Conservation (phyloP, 1,140 invertebrate genomes). For the Drosophila takahashii region DNA sequence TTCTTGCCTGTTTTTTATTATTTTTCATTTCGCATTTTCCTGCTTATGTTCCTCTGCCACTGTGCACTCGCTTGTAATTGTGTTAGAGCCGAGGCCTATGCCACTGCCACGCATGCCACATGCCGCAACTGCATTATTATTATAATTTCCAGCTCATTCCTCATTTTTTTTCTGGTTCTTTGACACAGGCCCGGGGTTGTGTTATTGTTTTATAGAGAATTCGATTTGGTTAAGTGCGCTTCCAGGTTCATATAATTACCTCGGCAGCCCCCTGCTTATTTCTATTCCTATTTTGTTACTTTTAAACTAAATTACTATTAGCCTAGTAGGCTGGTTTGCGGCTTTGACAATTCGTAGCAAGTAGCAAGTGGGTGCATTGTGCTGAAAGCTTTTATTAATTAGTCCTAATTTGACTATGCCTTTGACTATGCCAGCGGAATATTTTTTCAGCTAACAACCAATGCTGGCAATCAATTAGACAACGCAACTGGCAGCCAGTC, state of each 20-base stretch:
- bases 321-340: conserved; percentile 43
- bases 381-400: conserved; percentile 72
- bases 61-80: conserved; percentile 69
- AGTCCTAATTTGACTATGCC: conserved; percentile 63
- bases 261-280: conserved; percentile 3
- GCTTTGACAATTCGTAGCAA: conserved; percentile 30
- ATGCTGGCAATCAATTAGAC: conserved; percentile 51
- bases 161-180: conserved; percentile 34
- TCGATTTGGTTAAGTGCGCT: conserved; percentile 81
- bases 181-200: conserved; percentile 36
- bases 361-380: conserved; percentile 37
- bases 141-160: conserved; percentile 68
- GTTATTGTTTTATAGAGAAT: conserved; percentile 74
- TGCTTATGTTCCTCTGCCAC: conserved; percentile 10
- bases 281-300: conserved; percentile 27
- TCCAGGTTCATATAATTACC: conserved; percentile 48
- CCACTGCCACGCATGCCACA: conserved; percentile 77
- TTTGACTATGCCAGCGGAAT: conserved; percentile 63
- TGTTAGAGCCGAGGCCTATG: conserved; percentile 70
- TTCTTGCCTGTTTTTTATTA: conserved; percentile 28
- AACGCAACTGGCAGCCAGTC: conserved; percentile 39
- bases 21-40: conserved; percentile 29
- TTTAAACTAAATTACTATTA: conserved; percentile 69
- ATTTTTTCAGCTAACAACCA: conserved; percentile 15
- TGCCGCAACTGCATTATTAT: conserved; percentile 75